phyloP scores from a whole-genome alignment of 2,113 vertebrate species.

The Lathamus discolor region DNA sequence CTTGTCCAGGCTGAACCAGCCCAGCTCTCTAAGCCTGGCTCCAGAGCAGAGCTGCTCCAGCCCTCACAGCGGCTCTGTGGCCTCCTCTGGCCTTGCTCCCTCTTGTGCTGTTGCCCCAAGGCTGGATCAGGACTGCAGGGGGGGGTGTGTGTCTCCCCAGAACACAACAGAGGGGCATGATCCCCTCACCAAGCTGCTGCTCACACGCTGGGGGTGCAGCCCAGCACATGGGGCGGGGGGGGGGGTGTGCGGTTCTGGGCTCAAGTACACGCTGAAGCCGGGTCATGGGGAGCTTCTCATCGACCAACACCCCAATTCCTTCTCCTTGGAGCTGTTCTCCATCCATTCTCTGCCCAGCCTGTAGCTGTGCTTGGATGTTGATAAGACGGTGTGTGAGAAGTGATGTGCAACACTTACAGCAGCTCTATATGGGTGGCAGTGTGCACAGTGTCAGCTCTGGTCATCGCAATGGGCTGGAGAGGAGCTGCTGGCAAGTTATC shows the following conservation, averaged over 20 bases:
- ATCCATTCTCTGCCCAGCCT: too few relatives aligned
- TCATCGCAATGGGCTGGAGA: neutral
- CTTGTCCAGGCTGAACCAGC: too few relatives aligned
- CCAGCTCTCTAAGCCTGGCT: too few relatives aligned
- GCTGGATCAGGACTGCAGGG: too few relatives aligned
- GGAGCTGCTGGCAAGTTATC: neutral
- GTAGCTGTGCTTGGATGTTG: neutral
- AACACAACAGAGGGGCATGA: neutral
- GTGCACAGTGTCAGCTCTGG: neutral
- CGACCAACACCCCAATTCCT: too few relatives aligned
- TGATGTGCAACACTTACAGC: neutral
- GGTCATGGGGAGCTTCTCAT: neutral
- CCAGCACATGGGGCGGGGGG: neutral
- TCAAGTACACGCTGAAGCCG: neutral
- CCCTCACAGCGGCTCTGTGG: too few relatives aligned
- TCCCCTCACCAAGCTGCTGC: neutral
- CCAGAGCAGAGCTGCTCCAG: too few relatives aligned
- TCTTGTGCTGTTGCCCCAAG: too few relatives aligned
- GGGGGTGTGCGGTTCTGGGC: neutral
- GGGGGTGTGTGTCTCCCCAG: neutral
- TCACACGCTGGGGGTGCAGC: neutral
- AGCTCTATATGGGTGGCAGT: neutral
- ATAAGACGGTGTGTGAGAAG: neutral
- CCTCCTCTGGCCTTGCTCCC: too few relatives aligned
- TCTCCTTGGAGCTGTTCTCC: too few relatives aligned